Evolutionary conservation across 2,797 vertebrate genomes (phyloP).

Genomic region (Orestias chungarensis): DNA sequence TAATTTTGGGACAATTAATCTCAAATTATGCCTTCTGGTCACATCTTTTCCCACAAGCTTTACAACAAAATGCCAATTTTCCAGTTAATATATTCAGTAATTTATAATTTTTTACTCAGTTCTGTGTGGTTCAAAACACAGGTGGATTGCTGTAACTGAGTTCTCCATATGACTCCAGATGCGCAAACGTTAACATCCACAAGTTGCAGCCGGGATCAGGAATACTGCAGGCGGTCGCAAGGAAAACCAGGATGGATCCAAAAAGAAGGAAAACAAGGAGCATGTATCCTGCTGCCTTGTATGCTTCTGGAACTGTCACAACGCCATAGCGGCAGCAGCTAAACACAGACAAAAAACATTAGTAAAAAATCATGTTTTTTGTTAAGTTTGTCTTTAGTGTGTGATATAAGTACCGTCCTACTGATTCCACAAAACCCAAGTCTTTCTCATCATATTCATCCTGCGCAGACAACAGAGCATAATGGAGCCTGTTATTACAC

Average conservation of each 20-base stretch:
- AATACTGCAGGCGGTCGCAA: not conserved
- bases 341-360: not conserved
- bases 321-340: not conserved
- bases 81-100: too few relatives aligned
- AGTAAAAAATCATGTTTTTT: not conserved
- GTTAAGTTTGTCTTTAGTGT: not conserved
- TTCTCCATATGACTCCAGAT: not conserved
- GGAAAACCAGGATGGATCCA: not conserved
- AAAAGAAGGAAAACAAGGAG: not conserved
- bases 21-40: too few relatives aligned
- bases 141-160: not conserved
- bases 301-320: not conserved
- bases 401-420: not conserved
- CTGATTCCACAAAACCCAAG: too few relatives aligned
- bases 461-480: not conserved
- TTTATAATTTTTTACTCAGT: too few relatives aligned
- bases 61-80: too few relatives aligned
- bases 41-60: too few relatives aligned
- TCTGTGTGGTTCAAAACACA: not conserved
- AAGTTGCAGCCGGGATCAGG: not conserved
- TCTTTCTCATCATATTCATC: not conserved
- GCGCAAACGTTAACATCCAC: not conserved
- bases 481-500: not conserved
- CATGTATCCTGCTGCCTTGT: not conserved
- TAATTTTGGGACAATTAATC: too few relatives aligned